Conservation (phyloP, 2,888 invertebrate species). For the Heterodera filipjevi region DNA sequence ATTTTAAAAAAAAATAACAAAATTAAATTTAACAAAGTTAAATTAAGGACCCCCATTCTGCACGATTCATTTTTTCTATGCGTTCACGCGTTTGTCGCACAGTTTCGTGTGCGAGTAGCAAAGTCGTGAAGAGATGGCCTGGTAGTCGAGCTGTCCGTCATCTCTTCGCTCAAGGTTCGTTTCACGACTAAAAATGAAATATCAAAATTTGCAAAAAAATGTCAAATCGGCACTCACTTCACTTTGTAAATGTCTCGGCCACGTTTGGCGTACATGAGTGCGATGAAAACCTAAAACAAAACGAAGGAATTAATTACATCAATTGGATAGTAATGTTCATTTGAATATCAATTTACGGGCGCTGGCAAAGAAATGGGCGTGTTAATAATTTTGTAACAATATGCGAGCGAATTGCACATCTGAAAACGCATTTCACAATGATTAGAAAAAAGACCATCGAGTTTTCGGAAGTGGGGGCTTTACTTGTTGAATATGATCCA, state of each 20-base stretch:
- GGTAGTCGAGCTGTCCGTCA: constrained; percentile 29
- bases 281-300: constrained; percentile 9
- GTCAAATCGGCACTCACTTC: constrained; percentile 17
- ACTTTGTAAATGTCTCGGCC: constrained; percentile 31
- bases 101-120: constrained; percentile 28
- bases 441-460: not conserved
- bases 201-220: not conserved
- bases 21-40: too few species aligned
- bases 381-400: constrained; percentile 35
- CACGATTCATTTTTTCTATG: constrained; percentile 15
- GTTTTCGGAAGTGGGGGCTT: not conserved
- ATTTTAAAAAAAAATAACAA: too few species aligned
- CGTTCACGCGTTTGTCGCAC: constrained; percentile 33
- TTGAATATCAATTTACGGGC: constrained; percentile 15
- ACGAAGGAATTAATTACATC: too few species aligned
- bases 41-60: too few species aligned
- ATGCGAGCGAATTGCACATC: constrained; percentile 23
- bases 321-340: too few species aligned
- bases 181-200: not conserved
- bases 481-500: constrained; percentile 51
- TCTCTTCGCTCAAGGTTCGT: constrained; percentile 13
- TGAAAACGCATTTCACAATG: not conserved
- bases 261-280: constrained; percentile 31
- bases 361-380: constrained; percentile 33
- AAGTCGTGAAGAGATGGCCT: constrained; percentile 26